Percentiles rank a stretch among this genome's conserved stretches.
Conservation (phyloP, 2,113 vertebrate species). For the Tretioscincus oriximinensis region DNA sequence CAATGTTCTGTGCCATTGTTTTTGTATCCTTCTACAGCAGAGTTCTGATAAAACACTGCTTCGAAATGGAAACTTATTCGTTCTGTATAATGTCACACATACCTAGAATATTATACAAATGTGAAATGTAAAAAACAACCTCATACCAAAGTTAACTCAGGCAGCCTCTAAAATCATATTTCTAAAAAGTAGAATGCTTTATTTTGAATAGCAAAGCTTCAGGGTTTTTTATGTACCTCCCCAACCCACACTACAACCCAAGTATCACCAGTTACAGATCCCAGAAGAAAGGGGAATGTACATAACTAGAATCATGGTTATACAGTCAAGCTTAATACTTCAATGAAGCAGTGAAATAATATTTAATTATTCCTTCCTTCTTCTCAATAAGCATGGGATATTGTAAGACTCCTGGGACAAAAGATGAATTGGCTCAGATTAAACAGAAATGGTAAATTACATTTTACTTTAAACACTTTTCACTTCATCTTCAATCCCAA, state of each 20-base stretch:
- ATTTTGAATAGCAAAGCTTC: not conserved
- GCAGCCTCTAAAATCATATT: constrained; percentile 23
- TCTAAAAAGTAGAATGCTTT: constrained; percentile 14
- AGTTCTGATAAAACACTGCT: constrained; percentile 51
- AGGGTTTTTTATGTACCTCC: not conserved
- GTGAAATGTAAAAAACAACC: constrained; percentile 48
- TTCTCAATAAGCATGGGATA: too few species aligned
- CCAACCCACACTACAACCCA: not conserved
- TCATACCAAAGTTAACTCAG: not conserved
- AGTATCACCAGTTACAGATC: not conserved
- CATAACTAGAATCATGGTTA: too few species aligned
- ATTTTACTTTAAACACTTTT: too few species aligned
- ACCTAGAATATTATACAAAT: constrained; percentile 54
- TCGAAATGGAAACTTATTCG: constrained; percentile 66
- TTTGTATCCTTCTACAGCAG: constrained; percentile 31
- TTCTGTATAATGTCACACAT: constrained; percentile 60
- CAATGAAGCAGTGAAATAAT: too few species aligned
- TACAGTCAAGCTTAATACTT: too few species aligned
- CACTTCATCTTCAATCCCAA: too few species aligned
- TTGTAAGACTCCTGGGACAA: too few species aligned
- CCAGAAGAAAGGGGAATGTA: too few species aligned
- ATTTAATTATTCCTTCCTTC: too few species aligned
- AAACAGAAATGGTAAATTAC: too few species aligned
- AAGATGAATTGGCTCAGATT: too few species aligned
- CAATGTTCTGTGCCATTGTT: not conserved